phyloP scores from a whole-genome alignment of 2,888 invertebrate genomes.

The Onchidella celtica region DNA sequence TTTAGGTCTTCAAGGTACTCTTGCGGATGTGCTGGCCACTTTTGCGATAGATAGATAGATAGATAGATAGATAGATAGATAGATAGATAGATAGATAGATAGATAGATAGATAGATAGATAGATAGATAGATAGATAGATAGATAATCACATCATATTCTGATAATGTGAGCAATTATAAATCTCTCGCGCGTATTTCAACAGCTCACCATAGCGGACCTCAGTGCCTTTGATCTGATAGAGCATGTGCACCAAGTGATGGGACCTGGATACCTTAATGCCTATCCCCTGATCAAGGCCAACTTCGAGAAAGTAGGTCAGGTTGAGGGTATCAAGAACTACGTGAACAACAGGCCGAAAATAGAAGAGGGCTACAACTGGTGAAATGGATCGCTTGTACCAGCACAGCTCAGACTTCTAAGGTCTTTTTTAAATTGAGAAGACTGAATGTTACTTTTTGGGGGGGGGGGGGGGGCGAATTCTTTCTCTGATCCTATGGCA shows the following conservation, averaged over 20 bases:
- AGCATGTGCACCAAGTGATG: neutral
- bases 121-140: neutral
- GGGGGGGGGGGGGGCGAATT: too few relatives aligned
- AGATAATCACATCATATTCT: too few relatives aligned
- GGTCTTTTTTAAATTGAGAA: too few relatives aligned
- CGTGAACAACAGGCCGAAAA: neutral
- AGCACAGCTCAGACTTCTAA: too few relatives aligned
- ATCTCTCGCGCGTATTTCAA: too few relatives aligned
- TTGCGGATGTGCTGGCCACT: neutral
- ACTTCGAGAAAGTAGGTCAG: conserved; percentile 11
- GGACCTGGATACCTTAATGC: neutral
- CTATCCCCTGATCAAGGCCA: conserved; percentile 14
- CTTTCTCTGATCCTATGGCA: too few relatives aligned
- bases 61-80: neutral
- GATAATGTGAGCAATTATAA: too few relatives aligned
- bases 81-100: neutral
- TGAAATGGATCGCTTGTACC: too few relatives aligned
- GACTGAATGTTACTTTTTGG: too few relatives aligned
- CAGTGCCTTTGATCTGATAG: conserved; percentile 8
- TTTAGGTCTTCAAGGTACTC: too few relatives aligned
- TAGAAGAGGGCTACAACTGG: too few relatives aligned
- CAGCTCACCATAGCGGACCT: conserved; percentile 29
- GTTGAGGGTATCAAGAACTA: neutral
- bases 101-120: neutral
- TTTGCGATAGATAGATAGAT: neutral